Evolutionary conservation across 2,113 vertebrate species (phyloP).

Genomic region (Peromyscus californicus): DNA sequence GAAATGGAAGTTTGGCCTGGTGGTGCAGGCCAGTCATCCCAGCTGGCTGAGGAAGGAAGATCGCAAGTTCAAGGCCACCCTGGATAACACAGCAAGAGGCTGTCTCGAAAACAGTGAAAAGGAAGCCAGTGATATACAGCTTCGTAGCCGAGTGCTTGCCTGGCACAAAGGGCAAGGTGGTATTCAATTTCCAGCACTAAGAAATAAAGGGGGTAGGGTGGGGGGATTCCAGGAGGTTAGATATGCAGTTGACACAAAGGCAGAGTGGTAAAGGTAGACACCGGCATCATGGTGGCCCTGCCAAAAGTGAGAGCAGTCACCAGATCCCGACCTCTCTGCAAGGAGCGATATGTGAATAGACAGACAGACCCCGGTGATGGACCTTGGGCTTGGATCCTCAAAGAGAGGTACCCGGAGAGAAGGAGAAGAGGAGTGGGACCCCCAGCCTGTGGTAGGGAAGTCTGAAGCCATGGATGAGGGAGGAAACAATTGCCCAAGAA

Average conservation of each 20-base stretch:
- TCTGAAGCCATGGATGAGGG: neutral
- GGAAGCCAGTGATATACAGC: neutral
- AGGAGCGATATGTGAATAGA: neutral
- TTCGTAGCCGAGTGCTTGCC: neutral
- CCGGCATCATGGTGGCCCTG: fast-evolving
- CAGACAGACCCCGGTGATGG: neutral
- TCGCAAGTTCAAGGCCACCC: neutral
- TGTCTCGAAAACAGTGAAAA: neutral
- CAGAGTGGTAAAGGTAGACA: neutral
- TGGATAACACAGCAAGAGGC: neutral
- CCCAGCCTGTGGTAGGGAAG: neutral
- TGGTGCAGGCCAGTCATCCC: too few relatives aligned
- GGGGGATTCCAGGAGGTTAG: neutral
- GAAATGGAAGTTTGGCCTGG: neutral
- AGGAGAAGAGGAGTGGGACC: too few relatives aligned
- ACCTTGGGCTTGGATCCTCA: neutral
- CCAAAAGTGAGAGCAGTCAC: neutral
- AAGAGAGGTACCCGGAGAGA: neutral
- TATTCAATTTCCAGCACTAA: too few relatives aligned
- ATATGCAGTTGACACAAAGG: neutral
- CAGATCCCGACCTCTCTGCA: neutral
- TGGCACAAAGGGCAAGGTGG: neutral
- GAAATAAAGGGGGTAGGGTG: neutral
- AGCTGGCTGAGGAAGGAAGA: neutral
- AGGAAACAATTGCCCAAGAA: neutral